Conservation (phyloP, 2,797 vertebrate species). For the Rallus crepitans region DNA sequence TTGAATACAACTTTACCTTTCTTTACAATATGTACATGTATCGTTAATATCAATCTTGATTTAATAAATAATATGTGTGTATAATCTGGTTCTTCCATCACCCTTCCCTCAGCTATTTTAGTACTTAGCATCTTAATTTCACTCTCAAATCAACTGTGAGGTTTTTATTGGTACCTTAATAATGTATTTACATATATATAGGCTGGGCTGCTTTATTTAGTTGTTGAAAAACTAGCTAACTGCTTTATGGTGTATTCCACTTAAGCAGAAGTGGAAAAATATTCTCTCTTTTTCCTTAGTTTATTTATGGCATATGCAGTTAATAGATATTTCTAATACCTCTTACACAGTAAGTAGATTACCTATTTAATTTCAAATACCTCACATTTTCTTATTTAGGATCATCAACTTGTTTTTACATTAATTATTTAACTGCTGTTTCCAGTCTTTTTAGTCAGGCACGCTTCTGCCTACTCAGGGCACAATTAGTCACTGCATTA, state of each 20-base stretch:
- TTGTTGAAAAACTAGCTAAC: not conserved
- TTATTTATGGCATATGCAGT: not conserved
- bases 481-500: slow-evolving; percentile 37
- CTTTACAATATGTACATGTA: not conserved
- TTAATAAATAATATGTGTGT: not conserved
- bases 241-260: not conserved
- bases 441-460: slow-evolving; percentile 10
- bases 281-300: not conserved
- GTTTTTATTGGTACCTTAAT: not conserved
- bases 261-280: not conserved
- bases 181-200: not conserved
- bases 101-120: not conserved
- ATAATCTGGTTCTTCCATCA: not conserved
- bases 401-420: slow-evolving; percentile 30
- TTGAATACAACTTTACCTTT: not conserved
- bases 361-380: not conserved
- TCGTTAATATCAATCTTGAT: not conserved
- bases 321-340: not conserved
- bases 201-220: not conserved
- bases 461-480: slow-evolving; percentile 17
- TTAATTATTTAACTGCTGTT: slow-evolving; percentile 52
- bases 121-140: not conserved
- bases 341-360: not conserved
- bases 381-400: slow-evolving; percentile 36
- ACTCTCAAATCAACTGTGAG: not conserved